phyloP scores from a whole-genome alignment of 2,797 vertebrate species.

The Champsocephalus esox region DNA sequence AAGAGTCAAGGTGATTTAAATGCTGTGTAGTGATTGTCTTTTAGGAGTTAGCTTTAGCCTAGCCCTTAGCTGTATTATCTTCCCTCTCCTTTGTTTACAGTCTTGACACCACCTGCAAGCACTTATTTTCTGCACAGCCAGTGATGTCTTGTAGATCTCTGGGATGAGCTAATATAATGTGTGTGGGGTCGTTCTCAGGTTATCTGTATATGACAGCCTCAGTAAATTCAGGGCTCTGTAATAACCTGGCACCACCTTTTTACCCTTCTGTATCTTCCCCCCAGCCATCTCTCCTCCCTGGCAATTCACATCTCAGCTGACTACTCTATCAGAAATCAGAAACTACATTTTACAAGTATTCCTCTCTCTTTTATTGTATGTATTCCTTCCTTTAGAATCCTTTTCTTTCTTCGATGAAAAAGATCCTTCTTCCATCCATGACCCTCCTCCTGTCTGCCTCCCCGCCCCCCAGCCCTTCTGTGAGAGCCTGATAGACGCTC shows the following conservation, averaged over 20 bases:
- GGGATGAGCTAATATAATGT: conserved; percentile 5
- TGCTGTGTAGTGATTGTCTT: not conserved
- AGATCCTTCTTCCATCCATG: not conserved
- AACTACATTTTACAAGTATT: not conserved
- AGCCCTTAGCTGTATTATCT: not conserved
- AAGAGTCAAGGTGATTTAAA: not conserved
- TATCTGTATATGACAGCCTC: conserved; percentile 47
- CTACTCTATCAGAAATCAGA: not conserved
- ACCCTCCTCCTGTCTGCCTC: conserved; percentile 18
- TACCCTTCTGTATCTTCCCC: conserved; percentile 6
- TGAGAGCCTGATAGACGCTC: conserved; percentile 56
- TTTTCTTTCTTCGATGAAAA: conserved; percentile 14
- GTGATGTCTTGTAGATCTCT: not conserved
- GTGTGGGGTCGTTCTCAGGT: conserved; percentile 51
- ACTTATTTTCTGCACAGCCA: not conserved
- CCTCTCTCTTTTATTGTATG: conserved; percentile 17
- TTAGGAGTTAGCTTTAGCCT: not conserved
- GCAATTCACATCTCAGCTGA: conserved; percentile 19
- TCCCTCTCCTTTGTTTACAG: not conserved
- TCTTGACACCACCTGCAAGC: not conserved
- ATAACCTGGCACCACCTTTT: conserved; percentile 45
- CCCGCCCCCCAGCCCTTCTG: conserved; percentile 35
- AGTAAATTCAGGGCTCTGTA: conserved; percentile 49
- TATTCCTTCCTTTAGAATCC: not conserved
- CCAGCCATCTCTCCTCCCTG: conserved; percentile 43